A percentile compares a stretch with the other conserved stretches of the same genome.
Conservation (phyloP, 1,140 invertebrate genomes). For the Berghia stephanieae region DNA sequence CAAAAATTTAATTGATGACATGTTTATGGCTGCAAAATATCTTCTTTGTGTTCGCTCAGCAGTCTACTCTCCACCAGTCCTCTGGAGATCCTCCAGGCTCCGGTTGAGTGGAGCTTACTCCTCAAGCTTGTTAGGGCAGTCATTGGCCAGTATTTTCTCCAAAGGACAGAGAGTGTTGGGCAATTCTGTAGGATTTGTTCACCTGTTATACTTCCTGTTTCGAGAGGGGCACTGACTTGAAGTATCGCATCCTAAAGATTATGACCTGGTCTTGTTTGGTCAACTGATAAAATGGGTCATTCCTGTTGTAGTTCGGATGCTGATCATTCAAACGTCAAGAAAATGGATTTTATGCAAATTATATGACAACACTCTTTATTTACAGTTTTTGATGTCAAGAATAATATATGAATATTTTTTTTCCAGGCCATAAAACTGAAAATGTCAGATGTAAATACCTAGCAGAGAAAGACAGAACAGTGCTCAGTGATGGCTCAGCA, state of each 20-base stretch:
- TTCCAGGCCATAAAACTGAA: conserved; percentile 70
- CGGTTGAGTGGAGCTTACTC: too few species aligned
- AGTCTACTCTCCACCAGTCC: too few species aligned
- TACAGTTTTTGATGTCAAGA: too few species aligned
- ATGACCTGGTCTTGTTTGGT: not conserved
- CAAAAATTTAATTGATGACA: too few species aligned
- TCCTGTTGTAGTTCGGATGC: not conserved
- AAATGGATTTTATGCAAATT: not conserved
- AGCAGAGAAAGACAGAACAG: conserved; percentile 80
- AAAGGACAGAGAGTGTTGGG: not conserved
- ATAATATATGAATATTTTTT: conserved; percentile 34
- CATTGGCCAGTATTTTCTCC: too few species aligned
- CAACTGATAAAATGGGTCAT: too few species aligned
- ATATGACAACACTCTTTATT: not conserved
- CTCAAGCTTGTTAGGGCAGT: too few species aligned
- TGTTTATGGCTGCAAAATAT: too few species aligned
- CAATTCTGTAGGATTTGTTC: not conserved
- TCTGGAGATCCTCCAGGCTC: too few species aligned
- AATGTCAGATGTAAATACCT: conserved; percentile 78
- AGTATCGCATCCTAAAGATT: not conserved
- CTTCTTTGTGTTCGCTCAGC: too few species aligned
- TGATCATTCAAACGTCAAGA: not conserved
- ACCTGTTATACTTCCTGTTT: too few species aligned
- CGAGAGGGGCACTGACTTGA: too few species aligned
- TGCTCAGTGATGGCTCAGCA: conserved; percentile 82